phyloP scores from a whole-genome alignment of 2,888 invertebrate genomes.

The Phyto melanocephala region DNA sequence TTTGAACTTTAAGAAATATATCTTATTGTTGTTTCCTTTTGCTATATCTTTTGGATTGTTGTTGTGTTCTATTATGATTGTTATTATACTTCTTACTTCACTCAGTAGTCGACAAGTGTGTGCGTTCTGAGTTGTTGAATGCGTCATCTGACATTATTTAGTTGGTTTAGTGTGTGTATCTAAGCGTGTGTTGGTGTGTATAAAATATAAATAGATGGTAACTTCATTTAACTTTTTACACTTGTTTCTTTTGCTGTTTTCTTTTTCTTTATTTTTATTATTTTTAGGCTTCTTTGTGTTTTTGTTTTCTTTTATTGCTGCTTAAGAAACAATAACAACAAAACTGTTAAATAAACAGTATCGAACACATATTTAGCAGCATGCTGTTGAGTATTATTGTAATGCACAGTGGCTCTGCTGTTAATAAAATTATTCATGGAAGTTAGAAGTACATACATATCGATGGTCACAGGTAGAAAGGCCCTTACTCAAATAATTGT shows the following conservation, averaged over 20 bases:
- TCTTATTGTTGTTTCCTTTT: constrained; percentile 35
- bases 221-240: constrained; percentile 61
- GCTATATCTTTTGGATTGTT: constrained; percentile 33
- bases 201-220: constrained; percentile 25
- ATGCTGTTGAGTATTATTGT: no score
- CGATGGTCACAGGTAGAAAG: no score
- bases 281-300: not conserved
- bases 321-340: constrained; percentile 6
- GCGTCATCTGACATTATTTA: constrained; percentile 57
- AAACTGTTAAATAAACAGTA: not conserved
- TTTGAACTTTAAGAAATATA: constrained; percentile 22
- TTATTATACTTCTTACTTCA: constrained; percentile 22
- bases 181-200: not conserved
- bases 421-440: no score
- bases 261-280: not conserved
- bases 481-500: no score
- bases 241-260: constrained; percentile 54
- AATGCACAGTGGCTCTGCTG: no score
- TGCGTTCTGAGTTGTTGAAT: constrained; percentile 30
- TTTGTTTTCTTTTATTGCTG: not conserved
- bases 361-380: constrained; percentile 34
- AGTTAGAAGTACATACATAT: no score
- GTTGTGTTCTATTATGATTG: constrained; percentile 22
- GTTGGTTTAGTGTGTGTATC: not conserved
- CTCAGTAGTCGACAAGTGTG: not conserved